phyloP scores from a whole-genome alignment of 2,888 invertebrate species.

The Brenthis hecate region DNA sequence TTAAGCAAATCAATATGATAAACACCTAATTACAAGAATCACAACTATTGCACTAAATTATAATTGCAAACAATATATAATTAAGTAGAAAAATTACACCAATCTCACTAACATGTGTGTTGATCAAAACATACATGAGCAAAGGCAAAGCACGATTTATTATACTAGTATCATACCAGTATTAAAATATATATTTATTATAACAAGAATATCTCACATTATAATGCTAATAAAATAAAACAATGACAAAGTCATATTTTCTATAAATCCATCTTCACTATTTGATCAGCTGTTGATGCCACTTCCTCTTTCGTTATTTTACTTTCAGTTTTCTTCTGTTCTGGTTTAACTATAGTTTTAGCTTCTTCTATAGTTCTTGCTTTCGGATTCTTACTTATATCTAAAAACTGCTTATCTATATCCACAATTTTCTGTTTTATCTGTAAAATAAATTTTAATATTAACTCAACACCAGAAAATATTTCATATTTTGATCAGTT shows the following conservation, averaged over 20 bases:
- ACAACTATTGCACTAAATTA: too few species aligned
- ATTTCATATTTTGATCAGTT: neutral
- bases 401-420: constrained; percentile 70
- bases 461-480: neutral
- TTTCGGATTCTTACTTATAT: constrained; percentile 61
- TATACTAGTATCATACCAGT: too few species aligned
- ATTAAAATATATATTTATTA: neutral
- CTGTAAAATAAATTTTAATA: constrained; percentile 46
- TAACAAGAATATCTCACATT: neutral
- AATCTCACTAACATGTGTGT: too few species aligned
- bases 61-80: too few species aligned
- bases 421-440: constrained; percentile 72
- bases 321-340: constrained; percentile 51
- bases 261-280: constrained; percentile 72
- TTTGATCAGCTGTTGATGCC: constrained; percentile 57
- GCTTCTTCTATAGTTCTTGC: constrained; percentile 38
- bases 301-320: constrained; percentile 68
- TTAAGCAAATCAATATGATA: too few species aligned
- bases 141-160: too few species aligned
- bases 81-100: too few species aligned
- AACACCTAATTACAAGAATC: too few species aligned
- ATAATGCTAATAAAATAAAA: neutral
- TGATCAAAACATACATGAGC: too few species aligned
- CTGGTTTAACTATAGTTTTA: constrained; percentile 47
- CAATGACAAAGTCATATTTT: neutral